These are phyloP conservation scores for Eumeta japonica DNA, from an alignment of 1,140 invertebrate genomes.

Conservation along the genomic window DNA sequence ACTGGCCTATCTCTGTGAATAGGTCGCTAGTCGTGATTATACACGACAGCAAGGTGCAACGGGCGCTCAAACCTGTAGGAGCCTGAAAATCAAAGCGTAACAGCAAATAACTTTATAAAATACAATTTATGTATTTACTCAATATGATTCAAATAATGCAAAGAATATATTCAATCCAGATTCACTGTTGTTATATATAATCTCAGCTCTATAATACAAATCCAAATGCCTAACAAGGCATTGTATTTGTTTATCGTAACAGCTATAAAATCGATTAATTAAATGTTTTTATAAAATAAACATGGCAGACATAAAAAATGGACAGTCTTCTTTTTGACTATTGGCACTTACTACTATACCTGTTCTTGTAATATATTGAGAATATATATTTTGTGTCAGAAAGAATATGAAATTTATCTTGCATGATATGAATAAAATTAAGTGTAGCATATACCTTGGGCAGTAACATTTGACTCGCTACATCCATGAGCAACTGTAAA, in stretches of 20 bases:
- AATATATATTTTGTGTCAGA: not conserved
- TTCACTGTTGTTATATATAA: no score
- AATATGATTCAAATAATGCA: no score
- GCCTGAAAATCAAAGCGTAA: slow-evolving; percentile 19
- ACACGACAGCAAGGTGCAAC: slow-evolving; percentile 26
- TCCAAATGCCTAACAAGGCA: no score
- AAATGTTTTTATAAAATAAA: not conserved
- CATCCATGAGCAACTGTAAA: slow-evolving; percentile 79
- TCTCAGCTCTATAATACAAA: no score
- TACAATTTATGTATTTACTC: not conserved
- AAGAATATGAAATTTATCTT: not conserved
- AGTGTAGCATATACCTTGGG: slow-evolving; percentile 54
- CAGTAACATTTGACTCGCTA: slow-evolving; percentile 75
- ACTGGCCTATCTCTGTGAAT: slow-evolving; percentile 67
- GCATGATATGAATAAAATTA: not conserved
- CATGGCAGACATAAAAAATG: not conserved
- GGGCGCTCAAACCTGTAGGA: slow-evolving; percentile 27
- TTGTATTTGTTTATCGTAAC: not conserved
- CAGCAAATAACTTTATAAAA: not conserved
- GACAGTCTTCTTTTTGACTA: slow-evolving; percentile 62
- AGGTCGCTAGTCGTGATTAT: slow-evolving; percentile 63
- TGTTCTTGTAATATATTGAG: no score
- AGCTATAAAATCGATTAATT: not conserved
- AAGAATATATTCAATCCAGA: no score
- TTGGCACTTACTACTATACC: no score